Evolutionary conservation across 2,888 invertebrate species (phyloP).

Genomic region (Tenthredo notha): DNA sequence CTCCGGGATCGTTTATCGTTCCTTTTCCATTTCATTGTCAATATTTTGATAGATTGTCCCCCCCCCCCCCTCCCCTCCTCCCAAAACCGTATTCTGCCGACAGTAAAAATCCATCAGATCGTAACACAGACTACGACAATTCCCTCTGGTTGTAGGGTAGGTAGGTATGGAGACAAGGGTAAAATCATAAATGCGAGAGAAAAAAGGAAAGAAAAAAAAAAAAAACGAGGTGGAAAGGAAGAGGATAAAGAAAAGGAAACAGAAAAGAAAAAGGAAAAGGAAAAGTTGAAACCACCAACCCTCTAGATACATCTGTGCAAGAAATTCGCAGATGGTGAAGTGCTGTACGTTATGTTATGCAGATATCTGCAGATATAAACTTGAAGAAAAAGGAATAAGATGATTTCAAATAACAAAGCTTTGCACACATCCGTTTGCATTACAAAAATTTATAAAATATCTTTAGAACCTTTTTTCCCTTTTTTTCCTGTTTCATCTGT

Average conservation of each 20-base stretch:
- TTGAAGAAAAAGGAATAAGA: background rate
- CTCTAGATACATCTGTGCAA: background rate
- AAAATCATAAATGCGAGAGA: background rate
- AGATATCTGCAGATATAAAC: background rate
- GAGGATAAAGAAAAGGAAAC: background rate
- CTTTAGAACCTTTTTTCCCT: no score
- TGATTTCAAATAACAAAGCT: background rate
- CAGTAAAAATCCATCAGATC: slow-evolving; percentile 25
- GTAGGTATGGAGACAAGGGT: background rate
- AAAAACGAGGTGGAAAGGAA: background rate
- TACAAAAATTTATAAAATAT: background rate
- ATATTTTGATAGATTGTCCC: slow-evolving; percentile 30
- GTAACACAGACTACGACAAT: background rate
- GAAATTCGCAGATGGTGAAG: background rate
- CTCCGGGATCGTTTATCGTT: slow-evolving; percentile 31
- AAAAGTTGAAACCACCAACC: background rate
- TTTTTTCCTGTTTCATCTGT: no score
- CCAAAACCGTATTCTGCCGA: background rate
- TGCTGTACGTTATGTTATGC: background rate
- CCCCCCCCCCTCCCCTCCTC: background rate
- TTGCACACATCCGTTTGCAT: background rate
- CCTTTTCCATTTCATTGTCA: slow-evolving; percentile 18
- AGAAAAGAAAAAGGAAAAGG: background rate
- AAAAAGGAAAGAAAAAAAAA: background rate
- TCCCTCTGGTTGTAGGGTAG: background rate